A percentile compares a stretch with the other conserved stretches of the same genome.
phyloP scores from a whole-genome alignment of 2,888 invertebrate species.

The Oeneis ivallda region DNA sequence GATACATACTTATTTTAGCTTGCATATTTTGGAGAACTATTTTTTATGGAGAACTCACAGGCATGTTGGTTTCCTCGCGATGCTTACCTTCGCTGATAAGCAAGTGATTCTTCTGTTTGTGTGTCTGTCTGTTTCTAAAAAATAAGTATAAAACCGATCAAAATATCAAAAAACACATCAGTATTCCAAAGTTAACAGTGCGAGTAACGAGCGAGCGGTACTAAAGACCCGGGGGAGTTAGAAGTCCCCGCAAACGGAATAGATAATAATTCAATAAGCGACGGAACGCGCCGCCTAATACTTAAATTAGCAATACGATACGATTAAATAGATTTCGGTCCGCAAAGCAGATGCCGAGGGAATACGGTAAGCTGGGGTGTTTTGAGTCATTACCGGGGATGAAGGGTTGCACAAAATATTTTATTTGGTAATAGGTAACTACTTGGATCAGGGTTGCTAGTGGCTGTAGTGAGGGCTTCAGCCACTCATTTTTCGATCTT shows the following conservation, averaged over 20 bases:
- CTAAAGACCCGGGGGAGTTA: conserved; percentile 55
- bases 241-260: conserved; percentile 75
- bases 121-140: background rate
- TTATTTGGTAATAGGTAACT: conserved; percentile 27
- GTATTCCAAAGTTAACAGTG: conserved; percentile 31
- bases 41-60: too few species aligned
- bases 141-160: background rate
- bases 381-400: conserved; percentile 69
- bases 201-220: conserved; percentile 27
- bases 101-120: too few species aligned
- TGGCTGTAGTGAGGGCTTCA: too few species aligned
- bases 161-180: conserved; percentile 22
- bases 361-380: conserved; percentile 59
- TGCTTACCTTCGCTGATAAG: too few species aligned
- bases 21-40: too few species aligned
- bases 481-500: too few species aligned
- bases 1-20: too few species aligned
- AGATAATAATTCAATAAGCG: conserved; percentile 79
- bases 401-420: conserved; percentile 60
- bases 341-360: conserved; percentile 68
- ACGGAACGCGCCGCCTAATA: conserved; percentile 75
- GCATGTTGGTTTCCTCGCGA: too few species aligned
- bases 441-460: too few species aligned
- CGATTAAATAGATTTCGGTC: conserved; percentile 77
- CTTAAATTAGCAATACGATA: conserved; percentile 81